Evolutionary conservation across 2,113 vertebrate species (phyloP).

Genomic region (Macaca mulatta): DNA sequence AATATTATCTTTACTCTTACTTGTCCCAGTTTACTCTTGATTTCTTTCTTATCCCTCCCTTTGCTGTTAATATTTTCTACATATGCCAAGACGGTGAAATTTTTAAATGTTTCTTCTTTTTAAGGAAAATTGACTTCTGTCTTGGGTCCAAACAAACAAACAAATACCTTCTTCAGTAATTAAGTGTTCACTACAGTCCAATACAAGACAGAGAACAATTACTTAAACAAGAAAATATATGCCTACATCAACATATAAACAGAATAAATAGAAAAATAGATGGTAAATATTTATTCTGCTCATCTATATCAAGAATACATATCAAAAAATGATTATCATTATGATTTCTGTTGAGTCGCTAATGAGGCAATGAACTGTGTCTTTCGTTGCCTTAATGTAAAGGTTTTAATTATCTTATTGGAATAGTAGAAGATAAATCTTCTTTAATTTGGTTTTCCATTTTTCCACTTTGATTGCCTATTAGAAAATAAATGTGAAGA

Average conservation of each 20-base stretch:
- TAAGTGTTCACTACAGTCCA: neutral
- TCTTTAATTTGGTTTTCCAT: neutral
- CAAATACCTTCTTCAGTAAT: neutral
- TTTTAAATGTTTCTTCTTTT: neutral
- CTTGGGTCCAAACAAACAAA: neutral
- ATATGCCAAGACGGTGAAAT: neutral
- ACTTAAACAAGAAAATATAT: neutral
- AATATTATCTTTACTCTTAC: neutral
- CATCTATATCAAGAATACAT: neutral
- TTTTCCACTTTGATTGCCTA: neutral
- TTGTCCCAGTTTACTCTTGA: neutral
- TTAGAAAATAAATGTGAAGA: neutral
- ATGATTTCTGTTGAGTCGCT: neutral
- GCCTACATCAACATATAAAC: neutral
- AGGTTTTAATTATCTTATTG: neutral
- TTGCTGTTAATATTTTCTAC: neutral
- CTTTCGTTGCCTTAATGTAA: neutral
- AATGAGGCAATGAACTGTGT: neutral
- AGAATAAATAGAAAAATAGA: neutral
- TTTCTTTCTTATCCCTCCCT: neutral
- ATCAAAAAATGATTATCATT: neutral
- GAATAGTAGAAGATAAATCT: neutral
- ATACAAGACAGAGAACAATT: neutral
- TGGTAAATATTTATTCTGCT: neutral
- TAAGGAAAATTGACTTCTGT: neutral